Base-by-base conservation (phyloP, 2,797 vertebrate genomes). In the Scomberomorus guttatus region DNA sequence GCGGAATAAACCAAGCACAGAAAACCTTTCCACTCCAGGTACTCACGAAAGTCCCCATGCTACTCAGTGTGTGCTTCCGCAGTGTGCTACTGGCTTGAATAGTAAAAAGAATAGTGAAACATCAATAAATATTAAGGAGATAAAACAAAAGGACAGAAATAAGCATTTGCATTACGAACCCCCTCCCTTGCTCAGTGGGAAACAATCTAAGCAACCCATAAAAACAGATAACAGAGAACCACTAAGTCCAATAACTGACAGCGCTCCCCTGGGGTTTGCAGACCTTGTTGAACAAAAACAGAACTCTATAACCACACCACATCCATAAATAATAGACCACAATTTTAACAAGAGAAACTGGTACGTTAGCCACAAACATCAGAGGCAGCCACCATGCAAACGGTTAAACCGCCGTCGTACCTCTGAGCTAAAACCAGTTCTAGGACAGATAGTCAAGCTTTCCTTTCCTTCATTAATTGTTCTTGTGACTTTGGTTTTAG, bases 401-500 rank as follows among this genome's bases (percentile, higher is more conserved):
- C 27, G 18, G 12, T 56, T 32, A 57, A 59, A 79, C 25, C 51
- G 17, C 67, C 20, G 48, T 72, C 20, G 55, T 63, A 78, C 70
- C 70, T 70, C 67, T 50, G 27, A 71, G 63, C 78, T 78, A 56
- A 48, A 69, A 39, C 72, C 50, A 44, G 39, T 8, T 20, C 52
- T 32, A 34, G 67, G 70, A 75, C 69, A 34, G 25, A 89, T 75
- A 73, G 74, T 82, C 69, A 60, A 61, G 58, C 62, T 61, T 75
- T 27, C 67, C 79, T 50, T 76, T 58, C 66, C 65, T 69, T 69
- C 77, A 73, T 87, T 85, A 93, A 91, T 88, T 86, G 80, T 88
- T 89, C 81, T 85, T 52, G 69, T 84, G 79, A 87, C 81, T 89
- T 89, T 83, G 84, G 72, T 76, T 89, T 78, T 80, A 50, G 74